Evolutionary conservation across 2,113 vertebrate genomes (phyloP).

Genomic region (Bos indicus): DNA sequence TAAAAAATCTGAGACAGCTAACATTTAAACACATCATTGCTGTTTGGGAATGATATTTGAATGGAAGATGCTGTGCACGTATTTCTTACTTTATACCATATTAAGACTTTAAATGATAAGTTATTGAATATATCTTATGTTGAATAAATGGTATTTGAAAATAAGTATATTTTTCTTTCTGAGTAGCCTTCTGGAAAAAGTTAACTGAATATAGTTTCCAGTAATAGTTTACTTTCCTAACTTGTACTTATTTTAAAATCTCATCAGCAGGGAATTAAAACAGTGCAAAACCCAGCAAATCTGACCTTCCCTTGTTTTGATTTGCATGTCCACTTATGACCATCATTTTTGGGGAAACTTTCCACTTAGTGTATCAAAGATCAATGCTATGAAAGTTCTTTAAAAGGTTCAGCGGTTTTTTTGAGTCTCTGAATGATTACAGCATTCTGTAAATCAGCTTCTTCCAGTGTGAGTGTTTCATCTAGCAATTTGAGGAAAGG

Average conservation of each 20-base stretch:
- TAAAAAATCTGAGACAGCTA: constrained; percentile 23
- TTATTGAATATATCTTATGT: not conserved
- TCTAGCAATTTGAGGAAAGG: constrained; percentile 85
- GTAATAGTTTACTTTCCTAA: not conserved
- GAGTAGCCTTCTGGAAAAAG: constrained; percentile 21
- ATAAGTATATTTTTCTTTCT: not conserved
- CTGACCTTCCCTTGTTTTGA: not conserved
- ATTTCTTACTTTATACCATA: not conserved
- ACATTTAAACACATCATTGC: constrained; percentile 4
- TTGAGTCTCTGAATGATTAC: constrained; percentile 92
- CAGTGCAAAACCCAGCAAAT: not conserved
- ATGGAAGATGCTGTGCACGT: not conserved
- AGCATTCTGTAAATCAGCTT: constrained; percentile 88
- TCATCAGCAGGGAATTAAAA: not conserved
- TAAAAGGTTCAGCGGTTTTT: constrained; percentile 83
- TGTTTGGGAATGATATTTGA: not conserved
- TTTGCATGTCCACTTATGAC: constrained; percentile 45
- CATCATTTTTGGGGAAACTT: constrained; percentile 41
- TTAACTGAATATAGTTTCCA: not conserved
- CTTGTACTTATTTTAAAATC: not conserved
- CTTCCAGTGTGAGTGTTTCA: constrained; percentile 85
- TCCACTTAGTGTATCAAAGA: constrained; percentile 19
- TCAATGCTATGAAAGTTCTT: constrained; percentile 74
- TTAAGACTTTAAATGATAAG: constrained; percentile 24
- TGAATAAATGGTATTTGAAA: constrained; percentile 35